A percentile compares a stretch with the other conserved stretches of the same genome.
Conservation (phyloP, 2,888 invertebrate genomes). For the Blastobasis adustella region DNA sequence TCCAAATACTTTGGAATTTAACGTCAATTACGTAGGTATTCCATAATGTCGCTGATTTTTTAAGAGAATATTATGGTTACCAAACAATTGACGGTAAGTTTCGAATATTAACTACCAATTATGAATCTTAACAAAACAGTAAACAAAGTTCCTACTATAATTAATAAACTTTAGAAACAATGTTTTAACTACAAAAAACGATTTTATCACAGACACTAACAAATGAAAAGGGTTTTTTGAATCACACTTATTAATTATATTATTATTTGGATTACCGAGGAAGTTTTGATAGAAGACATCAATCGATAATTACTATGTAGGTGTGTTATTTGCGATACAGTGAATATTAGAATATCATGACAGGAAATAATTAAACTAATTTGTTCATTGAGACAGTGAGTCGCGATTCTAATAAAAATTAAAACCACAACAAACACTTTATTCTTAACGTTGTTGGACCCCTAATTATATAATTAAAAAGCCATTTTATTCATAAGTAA, state of each 20-base stretch:
- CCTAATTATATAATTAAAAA: conserved; percentile 69
- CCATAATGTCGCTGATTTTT: too few species aligned
- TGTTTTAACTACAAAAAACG: conserved; percentile 10
- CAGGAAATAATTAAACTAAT: conserved; percentile 8
- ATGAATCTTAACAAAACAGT: neutral
- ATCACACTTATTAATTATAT: too few species aligned
- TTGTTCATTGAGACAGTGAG: conserved; percentile 14
- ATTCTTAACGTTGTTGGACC: conserved; percentile 64
- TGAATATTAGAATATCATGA: too few species aligned
- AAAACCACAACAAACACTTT: conserved; percentile 38
- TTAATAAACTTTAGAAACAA: conserved; percentile 1
- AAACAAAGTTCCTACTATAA: neutral
- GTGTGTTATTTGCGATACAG: too few species aligned
- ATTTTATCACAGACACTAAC: conserved; percentile 31
- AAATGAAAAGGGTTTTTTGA: conserved; percentile 14
- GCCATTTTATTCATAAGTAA: conserved; percentile 68
- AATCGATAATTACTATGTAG: too few species aligned
- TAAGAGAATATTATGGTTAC: too few species aligned
- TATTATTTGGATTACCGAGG: too few species aligned
- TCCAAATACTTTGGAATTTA: too few species aligned
- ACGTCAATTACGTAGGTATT: too few species aligned
- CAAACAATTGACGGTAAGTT: too few species aligned
- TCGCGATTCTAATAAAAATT: conserved; percentile 27
- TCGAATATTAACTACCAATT: too few species aligned
- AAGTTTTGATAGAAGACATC: too few species aligned